These are phyloP conservation scores for Doris montereyensis DNA, from an alignment of 2,888 invertebrate genomes.

Conservation along the genomic window DNA sequence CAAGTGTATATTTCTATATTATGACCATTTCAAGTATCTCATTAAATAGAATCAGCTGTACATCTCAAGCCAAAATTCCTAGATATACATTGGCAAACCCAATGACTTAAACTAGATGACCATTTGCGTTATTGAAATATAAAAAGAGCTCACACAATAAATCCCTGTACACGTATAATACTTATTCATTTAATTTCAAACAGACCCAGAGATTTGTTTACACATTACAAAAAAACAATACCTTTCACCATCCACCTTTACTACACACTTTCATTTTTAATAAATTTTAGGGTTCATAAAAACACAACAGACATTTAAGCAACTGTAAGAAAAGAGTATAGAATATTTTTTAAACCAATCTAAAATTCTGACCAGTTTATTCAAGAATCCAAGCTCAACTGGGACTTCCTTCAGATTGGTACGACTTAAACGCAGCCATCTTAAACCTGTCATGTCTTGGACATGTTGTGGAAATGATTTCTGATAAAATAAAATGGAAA, in stretches of 20 bases:
- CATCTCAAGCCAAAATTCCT: too few species aligned
- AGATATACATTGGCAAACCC: too few species aligned
- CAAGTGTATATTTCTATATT: too few species aligned
- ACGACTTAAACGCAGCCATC: slow-evolving; percentile 96
- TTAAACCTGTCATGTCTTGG: slow-evolving; percentile 95
- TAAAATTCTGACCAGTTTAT: slow-evolving; percentile 90
- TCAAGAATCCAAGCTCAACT: slow-evolving; percentile 92
- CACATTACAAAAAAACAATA: too few species aligned
- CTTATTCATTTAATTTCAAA: too few species aligned
- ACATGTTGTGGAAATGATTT: slow-evolving; percentile 75
- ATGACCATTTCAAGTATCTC: too few species aligned
- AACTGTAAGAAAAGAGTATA: background rate
- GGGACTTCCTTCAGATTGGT: slow-evolving; percentile 84
- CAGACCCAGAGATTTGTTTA: too few species aligned
- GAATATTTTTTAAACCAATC: slow-evolving; percentile 35
- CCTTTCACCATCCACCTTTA: background rate
- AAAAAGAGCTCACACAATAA: too few species aligned
- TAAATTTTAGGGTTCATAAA: background rate
- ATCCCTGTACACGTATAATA: too few species aligned
- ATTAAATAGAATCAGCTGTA: too few species aligned
- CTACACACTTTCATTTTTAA: background rate
- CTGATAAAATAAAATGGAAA: slow-evolving; percentile 46
- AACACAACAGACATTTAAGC: background rate
- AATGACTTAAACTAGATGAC: too few species aligned
- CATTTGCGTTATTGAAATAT: too few species aligned